phyloP scores from a whole-genome alignment of 1,140 invertebrate species.

The Drosophila nasuta region DNA sequence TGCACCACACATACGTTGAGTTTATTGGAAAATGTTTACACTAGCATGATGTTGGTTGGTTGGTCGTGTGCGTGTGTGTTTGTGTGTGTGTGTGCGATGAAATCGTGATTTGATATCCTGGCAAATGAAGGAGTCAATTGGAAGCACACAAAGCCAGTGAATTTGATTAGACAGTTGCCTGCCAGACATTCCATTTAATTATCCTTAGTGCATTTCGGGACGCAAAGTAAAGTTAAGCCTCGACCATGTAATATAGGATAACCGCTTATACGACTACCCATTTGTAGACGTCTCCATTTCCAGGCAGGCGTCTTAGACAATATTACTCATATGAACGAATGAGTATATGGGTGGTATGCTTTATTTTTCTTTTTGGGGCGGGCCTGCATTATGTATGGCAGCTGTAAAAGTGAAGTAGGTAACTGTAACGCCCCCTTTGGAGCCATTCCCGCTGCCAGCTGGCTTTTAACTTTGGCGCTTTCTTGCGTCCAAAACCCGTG shows the following conservation, averaged over 20 bases:
- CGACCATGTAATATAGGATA: constrained; percentile 21
- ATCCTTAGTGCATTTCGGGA: constrained; percentile 52
- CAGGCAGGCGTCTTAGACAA: constrained; percentile 37
- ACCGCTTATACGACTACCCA: constrained; percentile 55
- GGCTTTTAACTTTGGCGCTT: constrained; percentile 79
- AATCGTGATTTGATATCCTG: constrained; percentile 65
- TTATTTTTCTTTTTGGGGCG: constrained; percentile 16
- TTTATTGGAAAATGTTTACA: constrained; percentile 66
- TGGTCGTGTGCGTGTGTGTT: no score
- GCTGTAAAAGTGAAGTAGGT: constrained; percentile 7
- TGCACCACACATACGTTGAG: constrained; percentile 20
- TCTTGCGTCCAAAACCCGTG: constrained; percentile 73
- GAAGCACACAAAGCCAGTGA: not conserved
- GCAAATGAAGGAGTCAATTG: constrained; percentile 9
- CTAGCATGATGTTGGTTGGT: constrained; percentile 59
- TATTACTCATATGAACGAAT: constrained; percentile 41
- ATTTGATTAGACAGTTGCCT: constrained; percentile 21
- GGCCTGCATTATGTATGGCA: constrained; percentile 59
- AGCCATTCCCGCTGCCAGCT: constrained; percentile 32
- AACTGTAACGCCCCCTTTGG: constrained; percentile 27
- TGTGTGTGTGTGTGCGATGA: constrained; percentile 16
- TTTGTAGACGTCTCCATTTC: constrained; percentile 61
- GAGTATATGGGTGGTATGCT: constrained; percentile 14
- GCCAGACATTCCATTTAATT: constrained; percentile 70
- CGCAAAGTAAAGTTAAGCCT: not conserved